Percentiles rank a stretch among this genome's conserved stretches.
Conservation (phyloP, 2,888 invertebrate genomes). For the Malthinus flaveolus region DNA sequence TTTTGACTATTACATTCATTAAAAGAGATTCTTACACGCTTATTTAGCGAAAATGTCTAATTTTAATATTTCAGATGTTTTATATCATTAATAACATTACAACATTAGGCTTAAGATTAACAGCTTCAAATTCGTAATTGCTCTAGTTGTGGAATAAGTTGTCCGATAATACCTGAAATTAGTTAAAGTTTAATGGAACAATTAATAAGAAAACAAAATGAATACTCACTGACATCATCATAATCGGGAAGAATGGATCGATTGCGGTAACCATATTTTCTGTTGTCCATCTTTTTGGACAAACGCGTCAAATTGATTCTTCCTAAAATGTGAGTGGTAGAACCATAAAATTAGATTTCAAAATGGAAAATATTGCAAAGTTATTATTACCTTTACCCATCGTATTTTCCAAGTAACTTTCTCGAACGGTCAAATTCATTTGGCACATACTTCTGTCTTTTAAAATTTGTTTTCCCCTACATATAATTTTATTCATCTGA, state of each 20-base stretch:
- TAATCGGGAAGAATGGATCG: neutral
- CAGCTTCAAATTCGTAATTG: constrained; percentile 10
- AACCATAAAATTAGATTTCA: too few species aligned
- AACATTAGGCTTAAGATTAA: constrained; percentile 1
- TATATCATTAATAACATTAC: neutral
- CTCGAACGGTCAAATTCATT: neutral
- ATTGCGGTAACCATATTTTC: neutral
- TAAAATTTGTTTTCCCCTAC: constrained; percentile 44
- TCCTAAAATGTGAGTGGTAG: too few species aligned
- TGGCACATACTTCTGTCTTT: constrained; percentile 45
- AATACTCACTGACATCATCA: neutral
- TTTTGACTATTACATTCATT: too few species aligned
- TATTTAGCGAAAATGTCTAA: too few species aligned
- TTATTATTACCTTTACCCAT: neutral
- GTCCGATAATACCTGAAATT: constrained; percentile 3
- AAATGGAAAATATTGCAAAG: neutral
- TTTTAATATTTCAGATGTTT: neutral
- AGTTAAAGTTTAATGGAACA: neutral
- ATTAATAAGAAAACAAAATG: neutral
- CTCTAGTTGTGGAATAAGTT: neutral
- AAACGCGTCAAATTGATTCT: neutral
- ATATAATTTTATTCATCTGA: constrained; percentile 39
- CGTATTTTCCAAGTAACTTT: neutral
- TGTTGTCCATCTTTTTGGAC: neutral
- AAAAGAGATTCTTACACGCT: too few species aligned